These are phyloP conservation scores for Siniperca undulata DNA, from an alignment of 2,797 vertebrate species.

Conservation along the genomic window DNA sequence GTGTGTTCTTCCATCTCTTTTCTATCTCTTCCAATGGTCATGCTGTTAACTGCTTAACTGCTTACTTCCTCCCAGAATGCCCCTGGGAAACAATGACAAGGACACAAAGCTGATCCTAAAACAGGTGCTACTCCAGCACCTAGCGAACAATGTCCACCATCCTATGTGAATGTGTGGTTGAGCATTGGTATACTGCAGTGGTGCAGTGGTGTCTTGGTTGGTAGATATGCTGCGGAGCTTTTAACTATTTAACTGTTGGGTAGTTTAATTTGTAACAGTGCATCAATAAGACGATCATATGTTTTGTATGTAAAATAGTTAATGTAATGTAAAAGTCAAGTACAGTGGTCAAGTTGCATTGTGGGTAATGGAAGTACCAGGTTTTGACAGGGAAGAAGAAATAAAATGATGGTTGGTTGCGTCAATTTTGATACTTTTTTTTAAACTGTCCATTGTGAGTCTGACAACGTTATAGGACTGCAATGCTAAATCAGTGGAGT, in stretches of 20 bases:
- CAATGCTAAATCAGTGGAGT: background rate
- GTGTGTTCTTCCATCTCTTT: slow-evolving; percentile 43
- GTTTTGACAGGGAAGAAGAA: background rate
- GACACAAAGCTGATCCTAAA: slow-evolving; percentile 62
- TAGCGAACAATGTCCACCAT: slow-evolving; percentile 26
- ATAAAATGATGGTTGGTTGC: background rate
- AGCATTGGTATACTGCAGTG: background rate
- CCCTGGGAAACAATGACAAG: slow-evolving; percentile 68
- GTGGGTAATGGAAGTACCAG: background rate
- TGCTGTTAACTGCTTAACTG: slow-evolving; percentile 71
- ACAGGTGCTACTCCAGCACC: slow-evolving; percentile 43
- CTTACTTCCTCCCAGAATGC: slow-evolving; percentile 56
- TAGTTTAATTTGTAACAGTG: background rate
- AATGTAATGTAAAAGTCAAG: background rate
- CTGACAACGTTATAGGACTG: background rate
- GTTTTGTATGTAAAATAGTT: background rate
- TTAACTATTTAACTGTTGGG: background rate
- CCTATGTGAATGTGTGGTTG: slow-evolving; percentile 1
- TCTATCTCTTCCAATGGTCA: slow-evolving; percentile 70
- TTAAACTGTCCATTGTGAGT: background rate
- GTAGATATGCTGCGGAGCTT: background rate
- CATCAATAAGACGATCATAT: background rate
- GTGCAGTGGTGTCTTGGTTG: background rate
- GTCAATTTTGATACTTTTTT: background rate
- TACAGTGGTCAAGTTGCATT: background rate